These are phyloP conservation scores for Drosophila erecta DNA, from an alignment of 1,140 invertebrate species.

Conservation along the genomic window DNA sequence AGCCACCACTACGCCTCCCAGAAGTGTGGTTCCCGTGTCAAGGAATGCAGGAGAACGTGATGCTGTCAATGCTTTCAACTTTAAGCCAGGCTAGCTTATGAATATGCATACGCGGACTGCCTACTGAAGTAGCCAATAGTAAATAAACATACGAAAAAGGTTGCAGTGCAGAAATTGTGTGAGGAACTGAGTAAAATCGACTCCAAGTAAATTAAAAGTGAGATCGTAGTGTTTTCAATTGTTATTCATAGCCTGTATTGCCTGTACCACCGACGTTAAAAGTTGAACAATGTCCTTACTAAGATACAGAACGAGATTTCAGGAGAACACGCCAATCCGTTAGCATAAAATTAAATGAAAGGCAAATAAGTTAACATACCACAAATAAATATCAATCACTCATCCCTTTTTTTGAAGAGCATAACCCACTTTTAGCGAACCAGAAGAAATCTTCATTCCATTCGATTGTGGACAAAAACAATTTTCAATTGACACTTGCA, in stretches of 20 bases:
- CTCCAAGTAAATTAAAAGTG: too few relatives aligned
- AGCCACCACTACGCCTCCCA: not conserved
- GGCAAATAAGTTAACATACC: too few relatives aligned
- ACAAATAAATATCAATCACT: too few relatives aligned
- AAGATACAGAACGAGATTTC: too few relatives aligned
- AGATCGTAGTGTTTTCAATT: too few relatives aligned
- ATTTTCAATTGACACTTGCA: constrained; percentile 59
- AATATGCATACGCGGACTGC: constrained; percentile 40
- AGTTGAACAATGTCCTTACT: too few relatives aligned
- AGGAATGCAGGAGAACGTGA: constrained; percentile 22
- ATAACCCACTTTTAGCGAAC: not conserved
- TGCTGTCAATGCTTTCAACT: constrained; percentile 18
- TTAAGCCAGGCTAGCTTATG: constrained; percentile 30
- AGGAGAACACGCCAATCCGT: too few relatives aligned
- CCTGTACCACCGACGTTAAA: too few relatives aligned
- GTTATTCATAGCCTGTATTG: too few relatives aligned
- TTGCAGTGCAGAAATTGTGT: not conserved
- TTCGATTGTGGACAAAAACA: constrained; percentile 46
- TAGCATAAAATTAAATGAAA: not conserved
- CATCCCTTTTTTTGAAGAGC: not conserved
- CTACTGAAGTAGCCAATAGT: constrained; percentile 29
- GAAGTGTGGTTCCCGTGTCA: constrained; percentile 1
- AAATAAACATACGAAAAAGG: not conserved
- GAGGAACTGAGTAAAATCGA: not conserved
- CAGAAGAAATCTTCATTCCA: constrained; percentile 21